phyloP scores from a whole-genome alignment of 2,797 vertebrate genomes.

The Centropyge bicolor region DNA sequence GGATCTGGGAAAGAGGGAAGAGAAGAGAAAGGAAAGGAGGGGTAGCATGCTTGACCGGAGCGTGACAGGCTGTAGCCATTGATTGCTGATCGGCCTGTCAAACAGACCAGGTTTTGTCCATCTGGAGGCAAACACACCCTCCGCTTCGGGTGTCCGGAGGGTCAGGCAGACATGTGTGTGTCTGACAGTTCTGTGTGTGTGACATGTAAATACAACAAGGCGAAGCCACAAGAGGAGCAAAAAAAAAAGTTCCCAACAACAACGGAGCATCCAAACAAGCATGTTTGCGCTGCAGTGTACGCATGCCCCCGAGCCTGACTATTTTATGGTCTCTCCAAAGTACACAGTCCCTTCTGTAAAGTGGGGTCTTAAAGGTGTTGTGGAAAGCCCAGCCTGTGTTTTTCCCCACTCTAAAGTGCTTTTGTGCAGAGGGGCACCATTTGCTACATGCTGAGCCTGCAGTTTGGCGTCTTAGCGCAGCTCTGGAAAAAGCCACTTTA shows the following conservation, averaged over 20 bases:
- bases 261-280: constrained; percentile 45
- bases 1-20: constrained; percentile 31
- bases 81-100: constrained; percentile 67
- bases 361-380: constrained; percentile 62
- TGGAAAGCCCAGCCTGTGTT: constrained; percentile 35
- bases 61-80: constrained; percentile 57
- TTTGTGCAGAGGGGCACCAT: constrained; percentile 78
- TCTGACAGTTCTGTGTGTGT: constrained; percentile 31
- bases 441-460: constrained; percentile 84
- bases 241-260: constrained; percentile 32
- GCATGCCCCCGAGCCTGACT: constrained; percentile 33
- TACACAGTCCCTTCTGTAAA: constrained; percentile 66
- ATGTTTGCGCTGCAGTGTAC: constrained; percentile 45
- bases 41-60: constrained; percentile 56
- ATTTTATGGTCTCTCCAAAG: constrained; percentile 65
- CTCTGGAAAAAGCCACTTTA: constrained; percentile 82
- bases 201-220: constrained; percentile 58
- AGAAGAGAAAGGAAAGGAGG: constrained; percentile 20
- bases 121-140: constrained; percentile 53
- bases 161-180: constrained; percentile 30
- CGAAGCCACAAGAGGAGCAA: neutral
- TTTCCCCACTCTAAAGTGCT: constrained; percentile 79
- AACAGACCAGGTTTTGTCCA: constrained; percentile 62
- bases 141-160: constrained; percentile 37
- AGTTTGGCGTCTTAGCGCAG: constrained; percentile 70